Base-by-base conservation (phyloP, 2,113 vertebrate species). In the Poeciliopsis prolifica region DNA sequence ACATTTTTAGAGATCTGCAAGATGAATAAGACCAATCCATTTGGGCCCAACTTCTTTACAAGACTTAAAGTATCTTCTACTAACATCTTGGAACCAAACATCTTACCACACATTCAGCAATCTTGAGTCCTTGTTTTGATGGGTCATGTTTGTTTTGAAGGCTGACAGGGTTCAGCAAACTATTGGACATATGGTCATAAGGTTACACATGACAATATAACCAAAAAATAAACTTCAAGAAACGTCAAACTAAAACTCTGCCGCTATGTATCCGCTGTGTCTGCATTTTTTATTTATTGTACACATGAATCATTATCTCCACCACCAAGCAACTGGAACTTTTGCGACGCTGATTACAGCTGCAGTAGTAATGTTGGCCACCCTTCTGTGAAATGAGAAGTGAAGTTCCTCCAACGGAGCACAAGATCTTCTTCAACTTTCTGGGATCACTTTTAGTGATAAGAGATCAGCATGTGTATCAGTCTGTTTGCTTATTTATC, bases 361-460 rank as follows among this genome's bases (percentile, higher is more conserved):
- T 17, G 1, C 40, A 65, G 31, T 63, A 58, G 81, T 68, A 83
- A 82, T 24, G 66, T 61, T 80, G 86, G 77, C 54, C 76, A 77
- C 64, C 87, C 91, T 86, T 82, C 86, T 92, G 90, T 44, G 85
- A 92, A 94, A 93, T 93, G 85, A 91, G 90, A 92, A 88, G 82
- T 83, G 89, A 91, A 90, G 81, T 80, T 74, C 63, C 65, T 65
- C n/a, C 58, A 29, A 30, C 69, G 54, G 48, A 24, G 61, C 54
- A 15, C 28, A 26, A 84, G 74, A 87, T 90, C 86, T 83, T 72
- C 87, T 86, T 71, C 82, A 74, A 77, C 42, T 73, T 75, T 78
- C 78, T 80, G 72, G 33, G 89, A 91, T 89, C 42, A 65, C 28
- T 61, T 29, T 44, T 22, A 0, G 64, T 65, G 91, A 92, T 92